Evolutionary conservation across 1,140 invertebrate genomes (phyloP).

Genomic region (Carcinoscorpius rotundicauda): DNA sequence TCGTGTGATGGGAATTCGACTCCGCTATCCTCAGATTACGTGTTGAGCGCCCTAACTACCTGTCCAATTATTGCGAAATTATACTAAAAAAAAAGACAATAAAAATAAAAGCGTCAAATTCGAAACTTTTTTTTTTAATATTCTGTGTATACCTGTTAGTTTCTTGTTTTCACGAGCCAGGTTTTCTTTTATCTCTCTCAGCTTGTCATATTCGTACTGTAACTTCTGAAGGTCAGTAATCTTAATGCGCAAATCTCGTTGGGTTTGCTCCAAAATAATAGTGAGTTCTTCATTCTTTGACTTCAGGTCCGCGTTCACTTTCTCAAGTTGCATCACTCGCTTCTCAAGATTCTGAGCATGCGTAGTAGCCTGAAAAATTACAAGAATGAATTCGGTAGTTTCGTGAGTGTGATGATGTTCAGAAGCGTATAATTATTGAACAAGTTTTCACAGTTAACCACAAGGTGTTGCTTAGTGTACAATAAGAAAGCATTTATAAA

Average conservation of each 20-base stretch:
- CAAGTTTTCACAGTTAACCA: no score
- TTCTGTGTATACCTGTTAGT: slow-evolving; percentile 53
- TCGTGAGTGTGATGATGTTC: no score
- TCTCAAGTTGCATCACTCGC: slow-evolving; percentile 77
- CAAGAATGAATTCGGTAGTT: background rate
- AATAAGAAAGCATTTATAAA: no score
- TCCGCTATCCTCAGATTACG: no score
- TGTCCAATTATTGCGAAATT: no score
- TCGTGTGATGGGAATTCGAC: no score
- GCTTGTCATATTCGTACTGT: slow-evolving; percentile 82
- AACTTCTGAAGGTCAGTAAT: slow-evolving; percentile 71
- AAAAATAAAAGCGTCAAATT: no score
- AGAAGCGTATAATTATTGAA: no score
- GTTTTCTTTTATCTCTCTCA: slow-evolving; percentile 81
- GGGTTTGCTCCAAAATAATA: slow-evolving; percentile 72
- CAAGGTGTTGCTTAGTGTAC: no score
- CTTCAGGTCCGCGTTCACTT: slow-evolving; percentile 66
- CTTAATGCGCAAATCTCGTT: slow-evolving; percentile 79
- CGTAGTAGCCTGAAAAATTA: slow-evolving; percentile 28
- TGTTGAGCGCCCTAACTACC: no score
- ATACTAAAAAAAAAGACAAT: no score
- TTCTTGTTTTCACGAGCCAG: slow-evolving; percentile 91
- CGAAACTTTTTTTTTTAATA: no score
- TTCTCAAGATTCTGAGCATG: slow-evolving; percentile 86
- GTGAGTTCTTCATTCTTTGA: slow-evolving; percentile 73